A percentile compares a stretch with the other conserved stretches of the same genome.
Conservation (phyloP, 2,113 vertebrate species). For the Mesocricetus auratus region DNA sequence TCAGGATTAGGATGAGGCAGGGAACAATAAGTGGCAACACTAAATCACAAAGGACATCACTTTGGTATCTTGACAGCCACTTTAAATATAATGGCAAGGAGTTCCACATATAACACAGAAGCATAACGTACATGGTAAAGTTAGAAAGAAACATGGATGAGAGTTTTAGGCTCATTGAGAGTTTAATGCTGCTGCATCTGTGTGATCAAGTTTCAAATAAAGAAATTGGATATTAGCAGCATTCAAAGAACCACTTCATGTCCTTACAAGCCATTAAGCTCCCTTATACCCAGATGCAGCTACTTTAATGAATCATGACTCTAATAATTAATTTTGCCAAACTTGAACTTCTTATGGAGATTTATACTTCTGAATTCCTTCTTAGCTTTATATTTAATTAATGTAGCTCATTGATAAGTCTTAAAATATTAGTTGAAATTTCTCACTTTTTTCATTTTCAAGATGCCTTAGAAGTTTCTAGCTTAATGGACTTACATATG, state of each 20-base stretch:
- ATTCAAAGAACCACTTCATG: neutral
- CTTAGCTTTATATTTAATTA: neutral
- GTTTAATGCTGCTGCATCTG: neutral
- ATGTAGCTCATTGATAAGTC: neutral
- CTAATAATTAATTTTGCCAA: neutral
- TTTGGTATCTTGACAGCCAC: neutral
- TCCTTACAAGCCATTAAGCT: neutral
- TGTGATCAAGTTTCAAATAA: neutral
- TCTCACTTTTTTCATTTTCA: neutral
- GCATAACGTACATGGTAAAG: neutral
- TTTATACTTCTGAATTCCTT: neutral
- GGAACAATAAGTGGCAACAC: neutral
- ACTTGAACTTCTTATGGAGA: neutral
- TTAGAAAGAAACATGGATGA: neutral
- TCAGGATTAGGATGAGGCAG: neutral
- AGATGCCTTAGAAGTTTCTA: neutral
- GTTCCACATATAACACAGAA: neutral
- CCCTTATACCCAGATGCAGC: accelerated
- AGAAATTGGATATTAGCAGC: neutral
- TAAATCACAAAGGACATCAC: neutral
- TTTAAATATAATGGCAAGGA: neutral
- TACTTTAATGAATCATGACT: neutral
- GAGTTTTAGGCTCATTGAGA: neutral
- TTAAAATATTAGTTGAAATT: neutral
- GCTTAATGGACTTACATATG: neutral